Evolutionary conservation across 2,113 vertebrate species (phyloP), one percentile per base, ranked within the genome.

Genomic region (Menura novaehollandiae): DNA sequence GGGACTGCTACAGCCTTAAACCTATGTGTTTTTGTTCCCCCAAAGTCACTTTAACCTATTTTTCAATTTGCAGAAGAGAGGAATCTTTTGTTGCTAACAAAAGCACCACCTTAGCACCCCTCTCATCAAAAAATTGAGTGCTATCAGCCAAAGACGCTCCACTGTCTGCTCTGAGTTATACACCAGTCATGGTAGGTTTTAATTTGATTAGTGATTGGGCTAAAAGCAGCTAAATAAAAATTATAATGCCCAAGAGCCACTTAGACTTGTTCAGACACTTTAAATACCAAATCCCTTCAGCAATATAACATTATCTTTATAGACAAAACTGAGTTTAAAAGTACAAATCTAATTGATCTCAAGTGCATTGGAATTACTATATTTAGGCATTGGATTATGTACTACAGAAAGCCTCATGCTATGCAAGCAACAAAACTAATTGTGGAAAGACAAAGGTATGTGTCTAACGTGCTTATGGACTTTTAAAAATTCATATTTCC

Each of bases 301-400:
- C 88, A 94, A 66, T 35, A 62, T 86, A 91, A 92, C 85, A 96
- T 91, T 94, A 96, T 91, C 91, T 96, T 96, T 95, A 93, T 13
- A 93, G 94, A 95, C 95, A 97, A 97, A 96, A 97, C 93, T 93
- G 84, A 96, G 96, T 95, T 96, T 95, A 95, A 95, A 96, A 95
- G 93, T 97, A 96, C 76, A 92, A 96, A 96, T 96, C 91, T 96
- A 95, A 95, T 96, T 96, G 92, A 96, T 94, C 96, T 96, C 91
- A 96, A 97, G 95, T 96, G 93, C 95, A 89, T 96, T 95, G 95
- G 93, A 96, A 97, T 96, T 94, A 94, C 93, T 96, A 93, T 78
- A 95, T 88, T 93, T 94, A 96, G 95, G 82, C 93, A 68, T 0
- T 96, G 95, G 95, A 95, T 96, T 95, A 94, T 88, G 92, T 10